Base-by-base conservation (phyloP, 2,888 invertebrate species). In the Lysandra coridon region DNA sequence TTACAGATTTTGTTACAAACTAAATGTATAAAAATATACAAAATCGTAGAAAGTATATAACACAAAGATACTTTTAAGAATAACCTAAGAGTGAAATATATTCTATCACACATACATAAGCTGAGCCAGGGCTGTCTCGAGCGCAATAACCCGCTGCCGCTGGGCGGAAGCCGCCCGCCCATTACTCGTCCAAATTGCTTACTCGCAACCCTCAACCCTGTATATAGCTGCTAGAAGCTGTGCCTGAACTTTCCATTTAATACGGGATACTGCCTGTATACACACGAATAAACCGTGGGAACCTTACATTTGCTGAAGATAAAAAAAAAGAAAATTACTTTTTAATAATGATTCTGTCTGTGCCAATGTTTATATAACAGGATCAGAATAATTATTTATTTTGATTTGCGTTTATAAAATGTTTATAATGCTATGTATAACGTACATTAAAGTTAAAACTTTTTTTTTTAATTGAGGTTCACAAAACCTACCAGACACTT, bases 131-230 rank as follows among this genome's bases (percentile, higher is more conserved):
- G 74, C 80, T 78, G 79, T 79, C 79, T 78, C 40, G 30, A 53
- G 78, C 79, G 78, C 80, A 80, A 83, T 81, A 82, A 80, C 79
- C 81, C 78, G 57, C 40, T 23, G 78, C 69, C 76, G 73, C 73
- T 77, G 78, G 80, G 80, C 75, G 78, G 62, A 78, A 79, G 78
- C 80, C 78, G 78, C 78, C 40, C 79, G 23, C 75, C 80, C 81
- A 81, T 81, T 81, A 83, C 80, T 80, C 80, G 81, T 80, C 81
- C 82, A 83, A 83, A 83, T 84, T 84, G 83, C 82, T 84, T 83
- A 83, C 83, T 82, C 82, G 78, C 82, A 14, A 69, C 33, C 33
- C 69, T 78, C 82, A 53, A 69, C 69, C 69, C 69, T 69, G 14
- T 69, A 69, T 33, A 69, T 69, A 69, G 33, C 69, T 10, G 12